Percentiles rank a stretch among this genome's conserved stretches.
These are phyloP conservation scores for Poeciliopsis retropinna DNA, from an alignment of 2,113 vertebrate genomes.

Conservation along the genomic window DNA sequence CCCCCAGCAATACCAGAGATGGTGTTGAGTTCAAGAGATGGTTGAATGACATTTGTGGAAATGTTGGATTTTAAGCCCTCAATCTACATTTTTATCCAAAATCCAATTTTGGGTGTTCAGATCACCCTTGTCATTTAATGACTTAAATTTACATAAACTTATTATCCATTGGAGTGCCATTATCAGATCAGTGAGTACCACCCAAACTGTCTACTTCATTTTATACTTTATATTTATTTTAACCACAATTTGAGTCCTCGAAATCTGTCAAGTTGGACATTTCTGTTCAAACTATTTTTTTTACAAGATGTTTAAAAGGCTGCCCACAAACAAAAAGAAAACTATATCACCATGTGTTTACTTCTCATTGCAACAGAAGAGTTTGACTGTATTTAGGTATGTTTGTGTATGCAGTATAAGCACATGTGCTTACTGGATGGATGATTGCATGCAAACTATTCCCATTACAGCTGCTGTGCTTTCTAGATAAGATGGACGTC, in stretches of 20 bases:
- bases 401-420: slow-evolving; percentile 1
- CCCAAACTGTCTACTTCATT: not conserved
- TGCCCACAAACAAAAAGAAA: not conserved
- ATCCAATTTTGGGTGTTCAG: slow-evolving; percentile 31
- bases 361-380: not conserved
- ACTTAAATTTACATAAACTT: slow-evolving; percentile 34
- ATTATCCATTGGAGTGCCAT: slow-evolving; percentile 33
- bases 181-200: slow-evolving; percentile 19
- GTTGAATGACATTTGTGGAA: slow-evolving; percentile 42
- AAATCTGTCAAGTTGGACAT: not conserved
- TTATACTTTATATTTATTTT: slow-evolving; percentile 4
- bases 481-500: slow-evolving; percentile 70
- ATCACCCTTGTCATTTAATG: slow-evolving; percentile 22
- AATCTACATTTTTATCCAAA: slow-evolving; percentile 17
- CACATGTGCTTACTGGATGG: slow-evolving; percentile 5
- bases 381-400: slow-evolving; percentile 2
- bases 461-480: slow-evolving; percentile 69
- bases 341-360: not conserved
- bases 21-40: slow-evolving; percentile 46
- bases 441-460: slow-evolving; percentile 2
- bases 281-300: not conserved
- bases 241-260: not conserved
- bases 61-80: slow-evolving; percentile 14
- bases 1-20: slow-evolving; percentile 53
- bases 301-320: not conserved